These are phyloP conservation scores for Ganaspis brasiliensis DNA, from an alignment of 2,888 invertebrate species.

Conservation along the genomic window DNA sequence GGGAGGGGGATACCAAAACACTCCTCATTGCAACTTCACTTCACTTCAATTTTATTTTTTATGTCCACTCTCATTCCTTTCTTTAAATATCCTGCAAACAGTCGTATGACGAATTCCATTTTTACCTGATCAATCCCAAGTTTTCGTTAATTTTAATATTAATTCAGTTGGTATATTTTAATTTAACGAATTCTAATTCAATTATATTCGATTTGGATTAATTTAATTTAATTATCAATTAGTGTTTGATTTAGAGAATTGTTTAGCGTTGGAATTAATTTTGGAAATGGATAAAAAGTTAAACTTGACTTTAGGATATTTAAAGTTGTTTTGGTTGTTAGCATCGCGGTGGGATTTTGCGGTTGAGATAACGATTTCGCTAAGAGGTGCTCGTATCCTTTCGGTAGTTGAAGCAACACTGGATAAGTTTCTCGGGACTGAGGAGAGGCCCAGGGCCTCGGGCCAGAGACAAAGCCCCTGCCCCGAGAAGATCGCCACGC, in stretches of 20 bases:
- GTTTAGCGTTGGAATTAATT: no score
- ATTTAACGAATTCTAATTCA: no score
- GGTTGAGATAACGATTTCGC: slow-evolving; percentile 45
- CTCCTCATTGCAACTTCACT: slow-evolving; percentile 40
- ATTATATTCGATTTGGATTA: background rate
- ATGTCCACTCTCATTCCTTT: background rate
- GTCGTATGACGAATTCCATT: slow-evolving; percentile 35
- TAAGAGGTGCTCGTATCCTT: slow-evolving; percentile 60
- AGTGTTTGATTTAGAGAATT: no score
- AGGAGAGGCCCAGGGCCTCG: slow-evolving; percentile 57
- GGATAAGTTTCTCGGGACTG: slow-evolving; percentile 59
- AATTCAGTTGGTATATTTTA: no score
- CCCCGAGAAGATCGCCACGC: slow-evolving; percentile 64
- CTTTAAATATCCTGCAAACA: background rate
- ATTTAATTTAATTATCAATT: background rate
- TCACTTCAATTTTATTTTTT: slow-evolving; percentile 18
- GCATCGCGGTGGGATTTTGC: background rate
- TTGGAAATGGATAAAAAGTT: background rate
- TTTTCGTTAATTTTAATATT: no score
- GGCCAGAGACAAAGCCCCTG: slow-evolving; percentile 68
- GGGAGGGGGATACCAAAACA: slow-evolving; percentile 37
- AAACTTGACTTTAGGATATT: background rate
- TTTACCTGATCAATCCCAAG: no score
- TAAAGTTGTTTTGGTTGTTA: background rate
- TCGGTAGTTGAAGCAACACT: slow-evolving; percentile 67